Evolutionary conservation across 2,113 vertebrate genomes (phyloP).

Genomic region (Aix galericulata): DNA sequence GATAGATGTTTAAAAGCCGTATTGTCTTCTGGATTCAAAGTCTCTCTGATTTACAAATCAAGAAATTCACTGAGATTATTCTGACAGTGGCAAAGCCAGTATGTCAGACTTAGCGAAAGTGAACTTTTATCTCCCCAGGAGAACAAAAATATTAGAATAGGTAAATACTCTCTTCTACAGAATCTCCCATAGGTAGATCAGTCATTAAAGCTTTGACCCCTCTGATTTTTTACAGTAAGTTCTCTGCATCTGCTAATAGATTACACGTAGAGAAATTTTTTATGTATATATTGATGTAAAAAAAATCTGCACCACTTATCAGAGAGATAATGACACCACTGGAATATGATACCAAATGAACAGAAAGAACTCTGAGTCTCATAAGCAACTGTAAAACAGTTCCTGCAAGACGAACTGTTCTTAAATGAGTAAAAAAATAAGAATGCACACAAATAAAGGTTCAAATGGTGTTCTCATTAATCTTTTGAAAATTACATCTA

Average conservation of each 20-base stretch:
- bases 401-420: neutral
- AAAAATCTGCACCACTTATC: neutral
- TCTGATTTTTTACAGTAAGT: neutral
- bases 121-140: neutral
- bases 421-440: neutral
- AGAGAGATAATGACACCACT: neutral
- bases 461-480: neutral
- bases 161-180: neutral
- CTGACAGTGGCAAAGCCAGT: neutral
- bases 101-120: neutral
- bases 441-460: neutral
- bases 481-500: neutral
- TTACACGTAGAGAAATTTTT: neutral
- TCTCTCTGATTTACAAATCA: neutral
- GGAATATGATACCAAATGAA: neutral
- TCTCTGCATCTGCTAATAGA: neutral
- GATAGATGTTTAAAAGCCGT: neutral
- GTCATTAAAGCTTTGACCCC: neutral
- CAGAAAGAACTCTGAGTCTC: neutral
- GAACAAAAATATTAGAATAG: neutral
- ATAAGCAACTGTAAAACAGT: neutral
- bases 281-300: neutral
- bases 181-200: neutral
- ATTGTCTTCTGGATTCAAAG: neutral
- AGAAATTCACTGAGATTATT: neutral